A percentile compares a stretch with the other conserved stretches of the same genome.
phyloP scores from a whole-genome alignment of 2,797 vertebrate species.

The Sebastes nivosus region DNA sequence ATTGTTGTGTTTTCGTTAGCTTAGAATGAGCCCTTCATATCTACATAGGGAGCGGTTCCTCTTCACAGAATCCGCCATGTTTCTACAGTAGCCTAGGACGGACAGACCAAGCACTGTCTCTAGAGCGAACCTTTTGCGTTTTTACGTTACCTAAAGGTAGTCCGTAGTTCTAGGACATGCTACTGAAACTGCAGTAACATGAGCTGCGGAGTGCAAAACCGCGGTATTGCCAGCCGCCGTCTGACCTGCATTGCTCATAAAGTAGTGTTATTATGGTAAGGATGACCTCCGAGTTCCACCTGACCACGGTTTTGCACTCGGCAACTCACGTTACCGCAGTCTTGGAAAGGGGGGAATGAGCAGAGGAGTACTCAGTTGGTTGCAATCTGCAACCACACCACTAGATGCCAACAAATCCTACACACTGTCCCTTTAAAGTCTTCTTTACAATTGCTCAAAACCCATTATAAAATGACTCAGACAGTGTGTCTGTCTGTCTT shows the following conservation, averaged over 20 bases:
- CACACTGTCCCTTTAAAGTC: background rate
- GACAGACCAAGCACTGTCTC: too few relatives aligned
- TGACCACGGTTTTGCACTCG: too few relatives aligned
- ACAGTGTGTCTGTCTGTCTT: background rate
- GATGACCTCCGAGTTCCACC: background rate
- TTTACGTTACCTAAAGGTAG: background rate
- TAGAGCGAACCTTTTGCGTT: too few relatives aligned
- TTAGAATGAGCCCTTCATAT: too few relatives aligned
- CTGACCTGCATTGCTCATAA: background rate
- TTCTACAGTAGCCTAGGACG: too few relatives aligned
- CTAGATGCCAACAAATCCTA: background rate
- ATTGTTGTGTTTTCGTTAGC: background rate
- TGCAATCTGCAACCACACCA: background rate
- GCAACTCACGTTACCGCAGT: background rate
- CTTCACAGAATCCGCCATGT: too few relatives aligned
- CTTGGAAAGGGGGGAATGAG: background rate
- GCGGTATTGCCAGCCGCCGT: accelerated
- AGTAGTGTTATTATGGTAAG: background rate
- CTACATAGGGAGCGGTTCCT: too few relatives aligned
- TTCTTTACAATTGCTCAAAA: background rate
- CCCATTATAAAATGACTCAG: background rate
- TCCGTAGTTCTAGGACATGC: background rate
- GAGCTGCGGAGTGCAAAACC: background rate
- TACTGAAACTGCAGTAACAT: accelerated
- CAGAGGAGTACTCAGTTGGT: background rate